These are phyloP conservation scores for Tenthredo amoena DNA, from an alignment of 2,888 invertebrate species.

Conservation along the genomic window DNA sequence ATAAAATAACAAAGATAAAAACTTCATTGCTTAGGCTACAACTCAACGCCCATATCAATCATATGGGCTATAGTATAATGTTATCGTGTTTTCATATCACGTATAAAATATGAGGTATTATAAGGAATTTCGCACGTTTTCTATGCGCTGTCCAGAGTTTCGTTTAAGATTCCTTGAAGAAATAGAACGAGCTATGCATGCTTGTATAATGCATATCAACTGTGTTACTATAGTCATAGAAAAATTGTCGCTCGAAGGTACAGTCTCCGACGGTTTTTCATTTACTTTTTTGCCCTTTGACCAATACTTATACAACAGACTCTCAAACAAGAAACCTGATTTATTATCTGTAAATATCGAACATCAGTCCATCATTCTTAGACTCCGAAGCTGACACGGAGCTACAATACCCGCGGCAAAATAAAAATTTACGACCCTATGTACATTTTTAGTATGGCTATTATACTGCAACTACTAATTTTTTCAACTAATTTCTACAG, in stretches of 20 bases:
- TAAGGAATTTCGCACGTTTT: background rate
- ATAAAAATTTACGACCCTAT: background rate
- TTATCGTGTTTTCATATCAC: constrained; percentile 26
- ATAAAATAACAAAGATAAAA: background rate
- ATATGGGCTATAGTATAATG: background rate
- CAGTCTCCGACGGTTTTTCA: background rate
- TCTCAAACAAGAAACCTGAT: background rate
- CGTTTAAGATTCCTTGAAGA: background rate
- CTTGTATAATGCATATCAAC: background rate
- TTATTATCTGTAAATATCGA: background rate
- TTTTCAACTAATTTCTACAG: background rate
- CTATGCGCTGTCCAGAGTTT: background rate
- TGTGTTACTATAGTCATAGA: background rate
- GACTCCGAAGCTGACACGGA: background rate
- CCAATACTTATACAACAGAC: background rate
- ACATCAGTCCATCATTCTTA: background rate
- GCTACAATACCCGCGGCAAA: background rate
- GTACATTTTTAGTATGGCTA: background rate
- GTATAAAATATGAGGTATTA: background rate
- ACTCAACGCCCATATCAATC: constrained; percentile 17
- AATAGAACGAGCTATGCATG: background rate
- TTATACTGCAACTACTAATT: too few species aligned
- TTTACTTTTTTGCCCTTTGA: background rate
- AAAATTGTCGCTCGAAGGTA: background rate
- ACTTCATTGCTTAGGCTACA: background rate